Base-by-base conservation (phyloP, 2,888 invertebrate genomes). In the Chironomus riparius region DNA sequence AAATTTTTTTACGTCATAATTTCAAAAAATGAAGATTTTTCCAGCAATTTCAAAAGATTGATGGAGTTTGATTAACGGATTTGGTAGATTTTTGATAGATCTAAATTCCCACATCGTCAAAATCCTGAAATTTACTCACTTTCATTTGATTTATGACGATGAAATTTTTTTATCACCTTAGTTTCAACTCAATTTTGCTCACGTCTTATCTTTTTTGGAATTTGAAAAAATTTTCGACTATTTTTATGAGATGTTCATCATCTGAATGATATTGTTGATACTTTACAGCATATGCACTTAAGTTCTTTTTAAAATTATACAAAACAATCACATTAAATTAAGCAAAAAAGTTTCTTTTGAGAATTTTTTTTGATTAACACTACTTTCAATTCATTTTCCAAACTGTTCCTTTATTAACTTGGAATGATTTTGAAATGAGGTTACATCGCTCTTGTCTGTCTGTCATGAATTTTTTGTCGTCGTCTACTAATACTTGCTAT, bases 131-230 rank as follows among this genome's bases (percentile, higher is more conserved):
- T 68, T 68, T n/a, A 68, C 47, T 28, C 38, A 38, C 68, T 68
- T 68, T 68, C 47, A 68, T 68, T 68, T 47, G 68, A 38, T 68
- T 68, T 68, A 21, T 10, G 12, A 4, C n/a, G 38, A 38, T 68
- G 15, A 68, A 68, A 68, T 47, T 24, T 61, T 70, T 72, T 72
- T 72, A 61, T 72, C 72, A 72, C 72, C 72, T 61, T 61, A 50
- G 47, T 21, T 61, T 61, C 61, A 70, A 70, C 4, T 56, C 18
- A 18, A 56, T 65, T 68, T 72, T 72, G 72, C 61, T 72, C 72
- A 72, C 72, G 72, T 72, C 28, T 62, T 61, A 72, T 62, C 56
- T 61, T 72, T 56, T 56, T 72, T 61, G 7, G 18, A 70, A 47
- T 68, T 68, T 6, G n/a, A 38, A 38, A 38, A 38, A 38, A 38